These are phyloP conservation scores for Lycia hirtaria DNA, from an alignment of 2,888 invertebrate species.

Conservation along the genomic window DNA sequence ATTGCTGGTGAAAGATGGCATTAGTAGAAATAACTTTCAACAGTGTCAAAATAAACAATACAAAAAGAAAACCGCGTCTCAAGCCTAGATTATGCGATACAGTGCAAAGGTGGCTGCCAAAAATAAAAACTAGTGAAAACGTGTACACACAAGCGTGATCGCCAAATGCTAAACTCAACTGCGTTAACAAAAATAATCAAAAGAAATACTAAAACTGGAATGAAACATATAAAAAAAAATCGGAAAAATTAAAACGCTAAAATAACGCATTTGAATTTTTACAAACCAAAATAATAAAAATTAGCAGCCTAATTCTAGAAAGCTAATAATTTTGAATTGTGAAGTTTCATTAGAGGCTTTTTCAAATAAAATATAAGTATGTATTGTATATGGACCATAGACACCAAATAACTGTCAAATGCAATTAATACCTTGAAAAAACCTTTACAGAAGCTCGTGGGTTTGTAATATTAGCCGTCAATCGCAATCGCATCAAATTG, in stretches of 20 bases:
- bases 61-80: background rate
- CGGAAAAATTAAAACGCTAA: background rate
- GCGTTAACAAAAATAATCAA: slow-evolving; percentile 22
- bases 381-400: too few relatives aligned
- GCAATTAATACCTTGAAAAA: too few relatives aligned
- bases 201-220: slow-evolving; percentile 1
- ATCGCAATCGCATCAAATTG: too few relatives aligned
- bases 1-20: slow-evolving; percentile 16
- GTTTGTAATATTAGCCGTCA: too few relatives aligned
- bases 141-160: slow-evolving; percentile 25
- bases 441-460: too few relatives aligned
- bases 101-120: slow-evolving; percentile 20
- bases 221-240: slow-evolving; percentile 7
- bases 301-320: background rate
- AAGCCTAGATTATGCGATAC: slow-evolving; percentile 17
- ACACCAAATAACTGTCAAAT: too few relatives aligned
- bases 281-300: slow-evolving; percentile 23
- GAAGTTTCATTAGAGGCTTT: slow-evolving; percentile 1
- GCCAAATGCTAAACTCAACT: slow-evolving; percentile 25
- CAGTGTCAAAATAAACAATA: background rate
- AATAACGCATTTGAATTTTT: slow-evolving; percentile 31
- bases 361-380: too few relatives aligned
- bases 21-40: slow-evolving; percentile 3
- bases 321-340: background rate
- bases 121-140: slow-evolving; percentile 12